Base-by-base conservation (phyloP, 1,140 invertebrate genomes). In the Dreissena rostriformis region DNA sequence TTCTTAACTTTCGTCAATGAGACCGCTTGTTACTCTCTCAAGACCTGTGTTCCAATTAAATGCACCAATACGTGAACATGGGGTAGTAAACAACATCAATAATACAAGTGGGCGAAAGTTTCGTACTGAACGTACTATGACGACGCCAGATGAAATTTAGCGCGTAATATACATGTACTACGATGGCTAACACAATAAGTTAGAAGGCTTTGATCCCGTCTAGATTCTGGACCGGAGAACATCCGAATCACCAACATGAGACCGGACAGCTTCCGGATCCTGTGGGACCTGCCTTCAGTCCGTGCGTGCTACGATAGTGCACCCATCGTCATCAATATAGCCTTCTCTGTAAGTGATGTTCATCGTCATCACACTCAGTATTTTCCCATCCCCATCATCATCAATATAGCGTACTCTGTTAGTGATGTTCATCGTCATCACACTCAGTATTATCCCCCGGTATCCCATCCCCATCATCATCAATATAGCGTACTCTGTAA, bases 281-380 rank as follows among this genome's bases (percentile, higher is more conserved):
- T 0, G 8, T 81, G 78, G 78, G 78, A 81, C 55, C 29, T 81
- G n/a, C 78, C 78, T 24, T 24, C 55, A 61, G 14, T 55, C 12
- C 0, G 53, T n/a, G 70, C 78, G 0, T 81, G 78, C 55, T 81
- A 81, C 28, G 78, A 24, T n/a, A 61, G 57, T 61, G 2, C 11
- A n/a, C 57, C 57, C 17, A 61, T 61, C 57, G 12, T 61, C 17
- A 61, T 61, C 57, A 6, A 61, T 24, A 12, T 61, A n/a, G 22
- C 17, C 2, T 24, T 61, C 17, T n/a, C 17, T 19, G 57, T 61
- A 61, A 61, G 57, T n/a, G 2, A 24, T 19, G 17, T 19, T 61
- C 22, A 61, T n/a, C 57, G 12, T 24, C 17, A 24, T 61, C 17
- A n/a, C 4, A 5, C 57, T 39, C 4, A 61, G 4, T 61, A 19